Base-by-base conservation (phyloP, 1,140 invertebrate genomes). In the Heliothis subflexa region DNA sequence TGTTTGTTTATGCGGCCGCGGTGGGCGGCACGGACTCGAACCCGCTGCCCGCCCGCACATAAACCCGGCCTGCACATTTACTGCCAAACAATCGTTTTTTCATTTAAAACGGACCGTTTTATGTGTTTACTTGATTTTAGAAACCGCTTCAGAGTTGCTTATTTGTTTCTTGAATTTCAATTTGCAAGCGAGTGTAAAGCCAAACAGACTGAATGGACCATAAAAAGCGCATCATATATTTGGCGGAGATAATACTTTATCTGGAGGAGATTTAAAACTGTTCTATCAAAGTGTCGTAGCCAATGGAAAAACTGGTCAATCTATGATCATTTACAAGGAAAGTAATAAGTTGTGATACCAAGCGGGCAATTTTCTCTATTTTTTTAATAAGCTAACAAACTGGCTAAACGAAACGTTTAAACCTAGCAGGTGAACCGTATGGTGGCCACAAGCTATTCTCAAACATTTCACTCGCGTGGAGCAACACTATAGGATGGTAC, bases 1-100 rank as follows among this genome's bases (percentile, higher is more conserved):
- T 86, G 89, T 91, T 92, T 93, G 88, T 93, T 93, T 93, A 93
- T 90, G 89, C 86, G 76, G 83, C 85, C 80, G 57, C 78, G 79
- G 76, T 79, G 85, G 77, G 78, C 71, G 70, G 76, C 73, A 33
- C 73, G 72, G 54, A 49, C 71, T 52, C 40, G 71, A 50, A 62
- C 57, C 73, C 55, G 25, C 33, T 12, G 68, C 55, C 55, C 66
- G 61, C 62, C 62, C 75, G 70, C 71, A 72, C 70, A 74, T 74
- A 78, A 78, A 70, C 62, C 50, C 62, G 70, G 61, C 74, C 50
- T 72, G 66, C 75, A 75, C 73, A 75, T 75, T 75, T 75, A 75
- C 73, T 75, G 73, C 57, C 73, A 62, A 75, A 75, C 73, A 75
- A 75, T 75, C 73, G 73, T 75, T 75, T 75, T 75, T 75, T 75